A percentile compares a stretch with the other conserved stretches of the same genome.
Conservation (phyloP, 1,140 invertebrate species). For the Cataglyphis hispanica region DNA sequence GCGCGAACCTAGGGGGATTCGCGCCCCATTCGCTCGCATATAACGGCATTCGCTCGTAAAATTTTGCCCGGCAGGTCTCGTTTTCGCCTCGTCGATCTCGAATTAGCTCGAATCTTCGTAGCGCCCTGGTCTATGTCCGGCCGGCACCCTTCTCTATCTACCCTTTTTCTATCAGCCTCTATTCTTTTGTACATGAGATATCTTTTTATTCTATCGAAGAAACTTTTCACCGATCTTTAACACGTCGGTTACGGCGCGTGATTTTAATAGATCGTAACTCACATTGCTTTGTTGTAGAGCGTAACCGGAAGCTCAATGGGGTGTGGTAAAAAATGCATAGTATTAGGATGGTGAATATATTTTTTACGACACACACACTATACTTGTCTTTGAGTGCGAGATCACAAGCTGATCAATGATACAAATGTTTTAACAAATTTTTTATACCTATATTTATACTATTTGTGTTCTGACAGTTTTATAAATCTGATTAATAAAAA, state of each 20-base stretch:
- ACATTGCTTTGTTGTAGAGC: conserved; percentile 36
- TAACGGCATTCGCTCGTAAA: conserved; percentile 69
- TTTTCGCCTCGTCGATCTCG: not conserved
- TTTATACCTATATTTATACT: not conserved
- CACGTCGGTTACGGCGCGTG: conserved; percentile 30
- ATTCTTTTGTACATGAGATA: not conserved
- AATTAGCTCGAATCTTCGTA: conserved; percentile 46
- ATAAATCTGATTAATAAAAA: not conserved
- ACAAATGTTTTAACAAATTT: not conserved
- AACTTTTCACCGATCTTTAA: conserved; percentile 10
- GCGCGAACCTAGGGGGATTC: conserved; percentile 15
- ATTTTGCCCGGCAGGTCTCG: conserved; percentile 48
- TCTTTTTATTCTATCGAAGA: conserved; percentile 50
- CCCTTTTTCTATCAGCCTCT: not conserved
- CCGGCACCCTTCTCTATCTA: not conserved
- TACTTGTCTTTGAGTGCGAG: not conserved
- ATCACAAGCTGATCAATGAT: not conserved
- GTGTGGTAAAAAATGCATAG: not conserved
- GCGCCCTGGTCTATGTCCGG: conserved; percentile 9
- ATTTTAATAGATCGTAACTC: conserved; percentile 49
- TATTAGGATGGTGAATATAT: not conserved
- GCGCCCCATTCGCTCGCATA: conserved; percentile 27
- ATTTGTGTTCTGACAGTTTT: not conserved
- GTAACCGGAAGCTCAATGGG: not conserved
- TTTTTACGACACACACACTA: conserved; percentile 17